phyloP scores from a whole-genome alignment of 1,140 invertebrate species.

The Sinella curviseta region DNA sequence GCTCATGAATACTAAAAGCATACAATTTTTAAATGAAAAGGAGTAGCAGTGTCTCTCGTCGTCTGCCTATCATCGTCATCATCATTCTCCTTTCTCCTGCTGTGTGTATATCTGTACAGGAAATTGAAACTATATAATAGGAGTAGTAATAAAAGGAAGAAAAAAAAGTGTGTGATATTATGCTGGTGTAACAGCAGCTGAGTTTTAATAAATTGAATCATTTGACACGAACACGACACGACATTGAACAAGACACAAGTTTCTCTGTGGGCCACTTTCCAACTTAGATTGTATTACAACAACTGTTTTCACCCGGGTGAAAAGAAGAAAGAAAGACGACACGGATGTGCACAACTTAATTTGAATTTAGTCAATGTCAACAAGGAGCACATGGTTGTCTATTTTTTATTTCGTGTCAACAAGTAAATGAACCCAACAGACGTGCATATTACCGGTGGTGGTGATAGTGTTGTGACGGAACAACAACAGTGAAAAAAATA shows the following conservation, averaged over 20 bases:
- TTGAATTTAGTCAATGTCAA: neutral
- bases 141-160: too few species aligned
- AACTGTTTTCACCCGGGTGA: too few species aligned
- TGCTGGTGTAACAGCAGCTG: too few species aligned
- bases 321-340: too few species aligned
- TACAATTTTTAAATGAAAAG: neutral
- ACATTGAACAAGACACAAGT: neutral
- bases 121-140: too few species aligned
- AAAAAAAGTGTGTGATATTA: too few species aligned
- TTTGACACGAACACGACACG: neutral
- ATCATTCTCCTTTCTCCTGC: too few species aligned
- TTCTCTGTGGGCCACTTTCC: neutral
- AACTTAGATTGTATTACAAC: too few species aligned
- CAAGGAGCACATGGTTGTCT: neutral
- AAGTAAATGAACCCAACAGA: constrained; percentile 2
- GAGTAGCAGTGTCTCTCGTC: too few species aligned
- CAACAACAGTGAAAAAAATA: neutral
- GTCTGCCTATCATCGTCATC: too few species aligned
- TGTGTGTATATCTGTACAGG: too few species aligned
- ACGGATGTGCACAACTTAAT: neutral
- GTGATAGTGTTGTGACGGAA: too few species aligned
- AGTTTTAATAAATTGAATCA: constrained; percentile 11
- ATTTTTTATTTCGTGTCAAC: neutral
- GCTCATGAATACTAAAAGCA: constrained; percentile 46
- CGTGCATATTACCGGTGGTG: neutral